Base-by-base conservation (phyloP, 2,113 vertebrate genomes). In the Heterocephalus glaber region DNA sequence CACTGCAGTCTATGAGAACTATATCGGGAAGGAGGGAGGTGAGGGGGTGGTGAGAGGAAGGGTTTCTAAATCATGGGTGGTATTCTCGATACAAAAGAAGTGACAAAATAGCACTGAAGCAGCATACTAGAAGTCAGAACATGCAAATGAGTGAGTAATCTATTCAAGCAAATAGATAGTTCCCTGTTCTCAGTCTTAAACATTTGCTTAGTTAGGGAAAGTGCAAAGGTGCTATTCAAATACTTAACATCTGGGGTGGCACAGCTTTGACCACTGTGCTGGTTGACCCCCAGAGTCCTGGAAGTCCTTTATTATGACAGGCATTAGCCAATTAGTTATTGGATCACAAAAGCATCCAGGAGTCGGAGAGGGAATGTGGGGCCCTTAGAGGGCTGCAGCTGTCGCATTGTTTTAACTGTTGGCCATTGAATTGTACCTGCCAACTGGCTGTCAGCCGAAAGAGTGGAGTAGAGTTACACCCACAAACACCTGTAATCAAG, bases 211-310 rank as follows among this genome's bases (percentile, higher is more conserved):
- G 33, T 70, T 58, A 76, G 47, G 47, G 74, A 49, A 79, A 83
- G 38, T 65, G 24, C 52, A 66, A 80, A 84, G 88, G 54, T 65
- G 22, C 63, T 86, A 80, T 93, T 96, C 86, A 95, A 93, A 94
- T 91, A 52, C n/a, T 20, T 82, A 79, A 28, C 20, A 79, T 26
- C 35, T 35, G 44, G 38, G 7, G 47, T 33, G 54, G 19, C n/a
- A 33, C 16, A n/a, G 38, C 74, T 66, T 26, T 35, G 86, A 19
- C 65, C 16, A 19, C 72, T 28, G 26, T 17, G 24, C 5, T 35
- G 30, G 8, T 35, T 92, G 41, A 60, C 41, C 16, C 7, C 54
- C 22, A 41, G 77, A n/a, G 54, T 65, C 65, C 65, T 54, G 24
- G n/a, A 85, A 60, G 60, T 56, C 35, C 11, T 83, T 65, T 20